These are phyloP conservation scores for Jacana jacana DNA, from an alignment of 2,113 vertebrate genomes.

Conservation along the genomic window DNA sequence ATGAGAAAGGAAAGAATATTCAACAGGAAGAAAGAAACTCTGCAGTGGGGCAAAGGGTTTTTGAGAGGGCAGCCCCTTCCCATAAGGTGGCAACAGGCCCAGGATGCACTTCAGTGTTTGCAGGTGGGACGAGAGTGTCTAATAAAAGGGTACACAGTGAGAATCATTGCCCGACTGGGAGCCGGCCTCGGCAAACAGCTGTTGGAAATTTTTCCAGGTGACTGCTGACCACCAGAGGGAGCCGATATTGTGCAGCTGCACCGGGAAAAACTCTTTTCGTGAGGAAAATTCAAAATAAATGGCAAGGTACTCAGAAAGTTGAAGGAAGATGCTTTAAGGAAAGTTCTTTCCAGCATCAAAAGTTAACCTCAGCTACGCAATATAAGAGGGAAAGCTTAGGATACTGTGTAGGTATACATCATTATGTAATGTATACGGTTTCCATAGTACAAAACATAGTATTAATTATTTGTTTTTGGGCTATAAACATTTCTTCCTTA, in stretches of 20 bases:
- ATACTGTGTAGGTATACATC: background rate
- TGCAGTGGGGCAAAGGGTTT: background rate
- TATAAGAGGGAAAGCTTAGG: background rate
- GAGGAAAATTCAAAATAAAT: fast-evolving
- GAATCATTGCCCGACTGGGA: background rate
- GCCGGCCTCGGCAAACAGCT: fast-evolving
- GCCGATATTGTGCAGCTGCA: background rate
- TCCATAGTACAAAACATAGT: background rate
- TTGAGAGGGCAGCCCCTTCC: background rate
- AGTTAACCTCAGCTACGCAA: fast-evolving
- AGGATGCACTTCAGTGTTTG: background rate
- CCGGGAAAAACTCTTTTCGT: fast-evolving
- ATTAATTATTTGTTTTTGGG: background rate
- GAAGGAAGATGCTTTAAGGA: background rate
- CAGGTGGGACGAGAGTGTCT: fast-evolving
- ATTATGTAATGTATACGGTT: background rate
- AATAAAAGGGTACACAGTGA: fast-evolving
- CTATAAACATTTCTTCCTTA: background rate
- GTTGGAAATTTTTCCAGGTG: background rate
- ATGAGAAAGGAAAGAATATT: background rate
- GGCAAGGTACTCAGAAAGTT: background rate
- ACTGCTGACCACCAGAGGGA: conserved; percentile 24
- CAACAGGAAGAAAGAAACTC: background rate
- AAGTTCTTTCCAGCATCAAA: background rate
- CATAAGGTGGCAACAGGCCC: background rate